Evolutionary conservation across 2,888 invertebrate genomes (phyloP), one percentile per base, ranked within the genome.

Genomic region (Helicoverpa assulta): DNA sequence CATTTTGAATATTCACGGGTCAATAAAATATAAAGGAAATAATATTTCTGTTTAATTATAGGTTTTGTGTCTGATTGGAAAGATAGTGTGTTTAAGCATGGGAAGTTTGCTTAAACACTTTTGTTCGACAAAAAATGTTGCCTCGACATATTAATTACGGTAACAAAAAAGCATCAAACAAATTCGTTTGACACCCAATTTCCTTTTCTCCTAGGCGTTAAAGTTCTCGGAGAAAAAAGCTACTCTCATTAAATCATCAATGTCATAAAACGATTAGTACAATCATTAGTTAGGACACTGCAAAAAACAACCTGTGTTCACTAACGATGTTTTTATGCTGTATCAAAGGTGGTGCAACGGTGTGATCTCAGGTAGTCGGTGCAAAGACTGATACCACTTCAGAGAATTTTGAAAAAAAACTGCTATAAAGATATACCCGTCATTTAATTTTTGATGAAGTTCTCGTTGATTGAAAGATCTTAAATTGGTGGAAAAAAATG

Each of bases 181-280:
- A 62, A 58, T 43, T 56, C 40, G 67, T 73, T 74, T 57, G 55
- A 53, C 71, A 70, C 67, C 65, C 58, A 78, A 58, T 78, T 64
- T 64, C 52, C 47, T 67, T 53, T 65, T 70, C 54, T 73, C 76
- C 82, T 76, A 67, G 18, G 54, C 21, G 84, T 86, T 78, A 87
- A 85, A 85, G 85, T 76, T 77, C 71, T 73, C 70, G 57, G 85
- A 82, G 4, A 7, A 81, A 81, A 78, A 85, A 81, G 68, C 78
- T 50, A 62, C 82, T 83, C 86, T 89, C 86, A 90, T 92, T 90
- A 92, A 90, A 90, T 86, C 92, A 91, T 93, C 93, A 92, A 88
- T 90, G 92, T 93, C 93, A 91, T 93, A 94, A 93, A 94, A 84
- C 91, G 92, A 92, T 94, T 94, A 92, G 91, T 89, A 87, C 72